Percentiles rank a stretch among this genome's conserved stretches.
Conservation (phyloP, 1,140 invertebrate genomes). For the Zelostemma sp. region DNA sequence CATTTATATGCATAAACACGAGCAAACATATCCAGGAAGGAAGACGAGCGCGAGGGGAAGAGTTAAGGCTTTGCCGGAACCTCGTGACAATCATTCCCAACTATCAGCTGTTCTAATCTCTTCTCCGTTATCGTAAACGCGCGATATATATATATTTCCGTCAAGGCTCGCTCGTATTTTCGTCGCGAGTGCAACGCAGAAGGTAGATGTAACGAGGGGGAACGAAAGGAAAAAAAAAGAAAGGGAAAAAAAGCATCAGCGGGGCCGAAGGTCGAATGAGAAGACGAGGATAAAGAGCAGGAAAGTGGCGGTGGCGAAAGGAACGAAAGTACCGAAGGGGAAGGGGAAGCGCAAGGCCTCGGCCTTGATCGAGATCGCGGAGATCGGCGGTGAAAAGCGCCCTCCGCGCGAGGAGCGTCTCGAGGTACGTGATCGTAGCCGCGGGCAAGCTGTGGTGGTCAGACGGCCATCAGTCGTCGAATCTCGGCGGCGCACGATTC, state of each 20-base stretch:
- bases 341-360: constrained; percentile 4
- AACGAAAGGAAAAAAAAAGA: constrained; percentile 9
- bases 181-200: not conserved
- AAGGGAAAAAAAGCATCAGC: not conserved
- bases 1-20: constrained; percentile 43
- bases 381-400: constrained; percentile 6
- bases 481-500: constrained; percentile 40
- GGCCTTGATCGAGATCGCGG: not conserved
- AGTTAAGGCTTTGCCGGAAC: constrained; percentile 31
- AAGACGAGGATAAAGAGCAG: not conserved
- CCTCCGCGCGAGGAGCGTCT: constrained; percentile 24
- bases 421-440: constrained; percentile 30
- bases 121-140: no score
- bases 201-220: no score
- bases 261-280: not conserved
- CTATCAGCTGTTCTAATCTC: constrained; percentile 19
- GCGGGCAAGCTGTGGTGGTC: constrained; percentile 60
- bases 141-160: no score
- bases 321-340: constrained; percentile 3
- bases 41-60: constrained; percentile 5
- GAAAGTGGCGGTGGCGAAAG: constrained; percentile 7
- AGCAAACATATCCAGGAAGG: constrained; percentile 41
- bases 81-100: constrained; percentile 63
- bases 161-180: no score
- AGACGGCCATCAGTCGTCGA: constrained; percentile 46